phyloP scores from a whole-genome alignment of 2,797 vertebrate species.

The Mallotus villosus region DNA sequence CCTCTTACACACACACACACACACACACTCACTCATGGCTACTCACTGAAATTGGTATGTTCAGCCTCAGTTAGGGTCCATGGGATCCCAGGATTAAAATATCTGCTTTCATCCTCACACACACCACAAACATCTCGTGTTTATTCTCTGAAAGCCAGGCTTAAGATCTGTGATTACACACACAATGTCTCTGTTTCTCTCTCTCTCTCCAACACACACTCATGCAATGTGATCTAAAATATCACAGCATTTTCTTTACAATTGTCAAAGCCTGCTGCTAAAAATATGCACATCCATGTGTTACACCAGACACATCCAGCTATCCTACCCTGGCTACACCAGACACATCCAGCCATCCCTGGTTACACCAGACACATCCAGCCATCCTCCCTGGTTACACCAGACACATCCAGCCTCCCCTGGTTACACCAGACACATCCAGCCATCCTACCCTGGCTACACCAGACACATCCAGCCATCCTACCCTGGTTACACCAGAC shows the following conservation, averaged over 20 bases:
- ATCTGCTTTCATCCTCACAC: too few species aligned
- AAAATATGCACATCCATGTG: conserved; percentile 35
- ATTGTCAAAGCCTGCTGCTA: neutral
- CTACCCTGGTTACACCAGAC: conserved; percentile 47
- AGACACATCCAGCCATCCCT: too few species aligned
- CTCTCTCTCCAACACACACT: neutral
- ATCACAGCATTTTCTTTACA: neutral
- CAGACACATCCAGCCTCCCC: too few species aligned
- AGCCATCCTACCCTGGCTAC: conserved; percentile 48
- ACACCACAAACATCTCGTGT: conserved; percentile 15
- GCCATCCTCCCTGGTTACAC: conserved; percentile 49
- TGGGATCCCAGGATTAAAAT: too few species aligned
- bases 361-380: conserved; percentile 39
- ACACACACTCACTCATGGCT: conserved; percentile 41
- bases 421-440: conserved; percentile 39
- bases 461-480: conserved; percentile 44
- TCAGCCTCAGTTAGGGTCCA: conserved; percentile 47
- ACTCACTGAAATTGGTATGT: conserved; percentile 52
- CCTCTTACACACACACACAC: conserved; percentile 25
- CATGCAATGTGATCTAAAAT: neutral
- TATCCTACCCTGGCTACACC: conserved; percentile 49
- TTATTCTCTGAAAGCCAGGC: too few species aligned
- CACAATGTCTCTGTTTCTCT: too few species aligned
- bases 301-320: conserved; percentile 39
- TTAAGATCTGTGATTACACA: too few species aligned